Conservation (phyloP, 2,888 invertebrate genomes). For the Epinotia brunnichana region DNA sequence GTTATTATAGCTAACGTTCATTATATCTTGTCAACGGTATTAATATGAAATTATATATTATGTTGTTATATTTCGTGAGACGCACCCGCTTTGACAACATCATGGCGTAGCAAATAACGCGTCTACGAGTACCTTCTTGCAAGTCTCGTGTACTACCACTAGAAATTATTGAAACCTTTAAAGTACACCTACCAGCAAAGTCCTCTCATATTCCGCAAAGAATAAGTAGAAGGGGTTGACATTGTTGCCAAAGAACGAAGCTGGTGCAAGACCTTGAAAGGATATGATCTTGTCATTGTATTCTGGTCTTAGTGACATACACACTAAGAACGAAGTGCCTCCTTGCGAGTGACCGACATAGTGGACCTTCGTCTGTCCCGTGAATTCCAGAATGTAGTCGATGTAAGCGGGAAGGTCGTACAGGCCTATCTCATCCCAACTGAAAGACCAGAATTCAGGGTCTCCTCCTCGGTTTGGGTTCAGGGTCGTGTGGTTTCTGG, state of each 20-base stretch:
- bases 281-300: slow-evolving; percentile 46
- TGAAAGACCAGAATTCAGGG: slow-evolving; percentile 57
- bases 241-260: slow-evolving; percentile 27
- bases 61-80: no score
- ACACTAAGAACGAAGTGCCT: slow-evolving; percentile 53
- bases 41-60: no score
- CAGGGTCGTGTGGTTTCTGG: slow-evolving; percentile 32
- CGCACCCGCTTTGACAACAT: no score
- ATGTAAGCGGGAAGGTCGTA: slow-evolving; percentile 86
- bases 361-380: slow-evolving; percentile 75
- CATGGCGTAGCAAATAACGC: no score
- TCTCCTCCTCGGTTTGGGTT: slow-evolving; percentile 17
- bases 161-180: no score
- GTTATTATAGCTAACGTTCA: no score
- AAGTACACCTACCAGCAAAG: slow-evolving; percentile 20
- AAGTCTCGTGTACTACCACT: no score
- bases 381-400: slow-evolving; percentile 76
- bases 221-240: not conserved
- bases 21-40: no score
- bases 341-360: slow-evolving; percentile 86
- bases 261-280: slow-evolving; percentile 35
- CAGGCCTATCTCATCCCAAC: slow-evolving; percentile 86
- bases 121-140: no score
- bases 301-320: slow-evolving; percentile 41
- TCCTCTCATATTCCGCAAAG: slow-evolving; percentile 21